These are phyloP conservation scores for Sinohyriopsis cumingii DNA, from an alignment of 2,888 invertebrate species.

Conservation along the genomic window DNA sequence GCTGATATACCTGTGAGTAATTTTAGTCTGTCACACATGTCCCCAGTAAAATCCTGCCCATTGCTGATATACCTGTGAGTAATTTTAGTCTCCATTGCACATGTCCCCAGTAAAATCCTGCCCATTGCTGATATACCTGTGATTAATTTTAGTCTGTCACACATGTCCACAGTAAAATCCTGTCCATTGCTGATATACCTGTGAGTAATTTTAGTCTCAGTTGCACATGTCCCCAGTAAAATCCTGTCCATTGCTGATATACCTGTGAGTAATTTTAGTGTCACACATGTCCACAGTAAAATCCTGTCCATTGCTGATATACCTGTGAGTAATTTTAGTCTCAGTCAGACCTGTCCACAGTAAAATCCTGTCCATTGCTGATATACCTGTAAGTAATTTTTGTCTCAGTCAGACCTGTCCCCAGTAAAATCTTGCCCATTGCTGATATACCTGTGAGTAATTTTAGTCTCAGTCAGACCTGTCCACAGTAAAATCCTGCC, in stretches of 20 bases:
- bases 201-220: slow-evolving; percentile 72
- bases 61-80: slow-evolving; percentile 73
- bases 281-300: slow-evolving; percentile 76
- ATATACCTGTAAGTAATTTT: too few species aligned
- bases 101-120: slow-evolving; percentile 75
- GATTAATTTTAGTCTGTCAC: slow-evolving; percentile 70
- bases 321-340: slow-evolving; percentile 72
- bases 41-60: slow-evolving; percentile 73
- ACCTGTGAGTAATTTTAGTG: slow-evolving; percentile 70
- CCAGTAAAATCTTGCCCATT: too few species aligned
- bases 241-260: slow-evolving; percentile 74
- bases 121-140: slow-evolving; percentile 74
- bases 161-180: slow-evolving; percentile 75
- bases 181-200: slow-evolving; percentile 73
- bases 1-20: slow-evolving; percentile 74
- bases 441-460: too few species aligned
- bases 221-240: slow-evolving; percentile 75
- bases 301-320: slow-evolving; percentile 74
- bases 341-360: slow-evolving; percentile 74
- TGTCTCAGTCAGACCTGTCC: too few species aligned
- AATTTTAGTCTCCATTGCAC: slow-evolving; percentile 72
- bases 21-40: slow-evolving; percentile 74
- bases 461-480: too few species aligned
- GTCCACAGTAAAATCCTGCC: too few species aligned
- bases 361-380: too few species aligned